Percentiles rank a stretch among this genome's conserved stretches.
Evolutionary conservation across 2,113 vertebrate species (phyloP).

Genomic region (Ammodytes dubius): DNA sequence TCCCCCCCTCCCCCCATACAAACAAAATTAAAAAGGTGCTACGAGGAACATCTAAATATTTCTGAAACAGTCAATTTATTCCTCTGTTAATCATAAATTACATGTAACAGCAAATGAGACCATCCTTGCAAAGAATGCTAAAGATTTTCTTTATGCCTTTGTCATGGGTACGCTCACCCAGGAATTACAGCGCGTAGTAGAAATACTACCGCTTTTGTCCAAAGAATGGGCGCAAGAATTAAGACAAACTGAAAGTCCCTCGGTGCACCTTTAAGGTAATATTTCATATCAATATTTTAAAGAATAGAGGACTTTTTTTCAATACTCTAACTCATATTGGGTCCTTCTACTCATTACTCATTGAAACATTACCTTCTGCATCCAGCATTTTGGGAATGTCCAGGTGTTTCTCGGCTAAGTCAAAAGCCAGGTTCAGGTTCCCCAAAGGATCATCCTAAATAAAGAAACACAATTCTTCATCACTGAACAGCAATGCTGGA

Average conservation of each 20-base stretch:
- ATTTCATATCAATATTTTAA: neutral
- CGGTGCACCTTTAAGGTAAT: neutral
- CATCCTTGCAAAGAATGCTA: too few relatives aligned
- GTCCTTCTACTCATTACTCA: neutral
- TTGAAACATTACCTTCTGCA: constrained; percentile 91
- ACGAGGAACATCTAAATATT: too few relatives aligned
- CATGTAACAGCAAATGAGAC: too few relatives aligned
- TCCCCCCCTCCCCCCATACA: neutral
- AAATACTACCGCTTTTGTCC: too few relatives aligned
- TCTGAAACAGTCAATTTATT: too few relatives aligned
- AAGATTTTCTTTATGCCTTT: too few relatives aligned
- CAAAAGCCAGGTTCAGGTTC: constrained; percentile 98
- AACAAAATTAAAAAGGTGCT: neutral
- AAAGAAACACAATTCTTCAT: constrained; percentile 71
- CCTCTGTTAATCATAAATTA: too few relatives aligned
- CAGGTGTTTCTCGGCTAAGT: constrained; percentile 97
- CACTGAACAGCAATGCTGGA: constrained; percentile 61
- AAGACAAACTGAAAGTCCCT: too few relatives aligned
- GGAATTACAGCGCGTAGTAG: too few relatives aligned
- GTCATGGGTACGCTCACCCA: too few relatives aligned
- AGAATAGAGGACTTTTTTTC: too few relatives aligned
- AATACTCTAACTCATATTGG: neutral
- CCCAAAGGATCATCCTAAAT: constrained; percentile 96
- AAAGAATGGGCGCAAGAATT: too few relatives aligned
- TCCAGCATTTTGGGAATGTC: constrained; percentile 99